Percentiles rank a stretch among this genome's conserved stretches.
Evolutionary conservation across 2,888 invertebrate species (phyloP).

Genomic region (Dryadula phaetusa): DNA sequence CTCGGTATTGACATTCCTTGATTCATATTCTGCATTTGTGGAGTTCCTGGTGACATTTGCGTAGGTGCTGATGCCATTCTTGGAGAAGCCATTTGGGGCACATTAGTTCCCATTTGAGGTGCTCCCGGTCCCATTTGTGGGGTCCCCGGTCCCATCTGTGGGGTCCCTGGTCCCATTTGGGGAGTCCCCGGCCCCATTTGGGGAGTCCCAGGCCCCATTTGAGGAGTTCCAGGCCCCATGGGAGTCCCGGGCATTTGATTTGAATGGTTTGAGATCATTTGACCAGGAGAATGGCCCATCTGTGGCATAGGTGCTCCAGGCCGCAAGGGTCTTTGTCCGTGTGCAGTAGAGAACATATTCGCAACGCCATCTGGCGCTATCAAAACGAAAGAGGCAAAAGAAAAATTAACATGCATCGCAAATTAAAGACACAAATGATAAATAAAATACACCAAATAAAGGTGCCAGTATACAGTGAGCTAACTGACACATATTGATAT

Average conservation of each 20-base stretch:
- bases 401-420: slow-evolving; percentile 65
- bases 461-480: neutral
- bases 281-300: slow-evolving; percentile 60
- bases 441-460: slow-evolving; percentile 45
- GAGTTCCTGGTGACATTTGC: slow-evolving; percentile 77
- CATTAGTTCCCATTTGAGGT: slow-evolving; percentile 62
- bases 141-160: slow-evolving; percentile 57
- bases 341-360: slow-evolving; percentile 77
- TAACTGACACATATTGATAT: neutral
- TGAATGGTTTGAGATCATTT: slow-evolving; percentile 55
- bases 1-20: slow-evolving; percentile 73
- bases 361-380: slow-evolving; percentile 79
- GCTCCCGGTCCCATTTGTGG: slow-evolving; percentile 58
- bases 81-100: slow-evolving; percentile 74
- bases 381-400: slow-evolving; percentile 68
- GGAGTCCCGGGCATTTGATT: slow-evolving; percentile 39
- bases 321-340: slow-evolving; percentile 69
- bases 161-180: slow-evolving; percentile 63
- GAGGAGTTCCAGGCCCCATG: slow-evolving; percentile 59
- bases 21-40: slow-evolving; percentile 73
- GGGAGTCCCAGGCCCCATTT: slow-evolving; percentile 60
- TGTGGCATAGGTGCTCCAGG: slow-evolving; percentile 65
- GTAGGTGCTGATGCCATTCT: slow-evolving; percentile 74
- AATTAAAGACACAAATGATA: slow-evolving; percentile 56
- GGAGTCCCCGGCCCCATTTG: slow-evolving; percentile 64